These are phyloP conservation scores for Latrodectus elegans DNA, from an alignment of 2,888 invertebrate genomes.

Conservation along the genomic window DNA sequence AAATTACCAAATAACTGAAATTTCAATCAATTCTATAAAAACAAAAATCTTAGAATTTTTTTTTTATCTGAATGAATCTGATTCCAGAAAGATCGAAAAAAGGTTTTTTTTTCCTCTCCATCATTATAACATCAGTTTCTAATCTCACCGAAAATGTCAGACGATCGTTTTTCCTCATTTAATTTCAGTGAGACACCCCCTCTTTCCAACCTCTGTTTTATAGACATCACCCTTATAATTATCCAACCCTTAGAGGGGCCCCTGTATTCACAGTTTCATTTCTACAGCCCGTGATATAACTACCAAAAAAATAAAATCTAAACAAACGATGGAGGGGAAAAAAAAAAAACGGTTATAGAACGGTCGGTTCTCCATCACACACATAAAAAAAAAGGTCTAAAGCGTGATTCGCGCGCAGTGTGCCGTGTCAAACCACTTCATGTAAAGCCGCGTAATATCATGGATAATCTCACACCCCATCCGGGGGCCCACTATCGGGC, in stretches of 20 bases:
- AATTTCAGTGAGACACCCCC: too few relatives aligned
- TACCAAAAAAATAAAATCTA: neutral
- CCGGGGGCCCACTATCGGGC: neutral
- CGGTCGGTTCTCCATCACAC: conserved; percentile 21
- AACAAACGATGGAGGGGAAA: neutral
- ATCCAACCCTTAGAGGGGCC: conserved; percentile 20
- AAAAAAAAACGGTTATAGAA: conserved; percentile 23
- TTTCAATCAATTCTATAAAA: too few relatives aligned
- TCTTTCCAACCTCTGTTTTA: too few relatives aligned
- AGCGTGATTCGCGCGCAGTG: conserved; percentile 25
- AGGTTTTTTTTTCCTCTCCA: too few relatives aligned
- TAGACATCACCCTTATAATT: conserved; percentile 16
- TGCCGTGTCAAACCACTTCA: conserved; percentile 51
- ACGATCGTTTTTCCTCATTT: too few relatives aligned
- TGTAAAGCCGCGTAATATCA: conserved; percentile 53
- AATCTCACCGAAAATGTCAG: too few relatives aligned
- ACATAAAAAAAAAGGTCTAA: neutral
- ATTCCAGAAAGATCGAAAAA: too few relatives aligned
- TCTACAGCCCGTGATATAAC: neutral
- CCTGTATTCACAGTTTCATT: conserved; percentile 18
- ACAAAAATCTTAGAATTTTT: too few relatives aligned
- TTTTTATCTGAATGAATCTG: too few relatives aligned
- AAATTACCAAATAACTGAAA: too few relatives aligned
- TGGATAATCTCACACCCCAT: conserved; percentile 51
- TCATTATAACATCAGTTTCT: too few relatives aligned